Evolutionary conservation across 2,797 vertebrate genomes (phyloP), one percentile per base, ranked within the genome.

Genomic region (Caiman crocodilus): DNA sequence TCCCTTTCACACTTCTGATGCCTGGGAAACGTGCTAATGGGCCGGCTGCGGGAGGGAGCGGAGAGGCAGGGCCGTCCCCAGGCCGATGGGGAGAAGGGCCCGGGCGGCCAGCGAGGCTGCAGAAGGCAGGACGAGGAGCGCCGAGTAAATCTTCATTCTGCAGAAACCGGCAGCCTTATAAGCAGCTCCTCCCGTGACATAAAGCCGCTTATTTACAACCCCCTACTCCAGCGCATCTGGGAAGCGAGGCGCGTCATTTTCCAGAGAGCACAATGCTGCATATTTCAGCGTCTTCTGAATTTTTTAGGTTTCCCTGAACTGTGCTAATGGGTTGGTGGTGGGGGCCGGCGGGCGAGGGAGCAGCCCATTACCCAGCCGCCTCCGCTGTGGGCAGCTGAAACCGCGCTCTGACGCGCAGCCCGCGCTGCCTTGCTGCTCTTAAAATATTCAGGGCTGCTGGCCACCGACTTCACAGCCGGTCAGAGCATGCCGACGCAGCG

Each of bases 291-390:
- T 93, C 90, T 96, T 88, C 80, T 87, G 96, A 96, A 92, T 93
- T 87, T 85, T 87, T 94, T 94, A 96, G 96, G 90, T 94, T 96
- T 95, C 95, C 95, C 95, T 94, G 93, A 96, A 95, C 93, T 90
- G 95, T 95, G 96, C 95, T 96, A 95, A 97, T 97, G 84, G 96
- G 79, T 92, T 97, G 94, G 58, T 50, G 42, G n/a, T 80, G 21
- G 76, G 4, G 57, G 82, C 74, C 87, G 64, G 89, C 64, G 42
- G 78, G 57, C 15, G 23, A 74, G 56, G 90, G 85, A 88, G 91
- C 88, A 85, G 86, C 95, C 93, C 94, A 32, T 35, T 94, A 94
- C 94, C 96, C 94, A 92, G 91, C 94, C 95, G 95, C 92, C 96
- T 84, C 96, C 91, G 95, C 96, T 90, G 93, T 93, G 93, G 13